Percentiles rank a stretch among this genome's conserved stretches.
These are phyloP conservation scores for Ceryle rudis DNA, from an alignment of 2,797 vertebrate species.

Conservation along the genomic window DNA sequence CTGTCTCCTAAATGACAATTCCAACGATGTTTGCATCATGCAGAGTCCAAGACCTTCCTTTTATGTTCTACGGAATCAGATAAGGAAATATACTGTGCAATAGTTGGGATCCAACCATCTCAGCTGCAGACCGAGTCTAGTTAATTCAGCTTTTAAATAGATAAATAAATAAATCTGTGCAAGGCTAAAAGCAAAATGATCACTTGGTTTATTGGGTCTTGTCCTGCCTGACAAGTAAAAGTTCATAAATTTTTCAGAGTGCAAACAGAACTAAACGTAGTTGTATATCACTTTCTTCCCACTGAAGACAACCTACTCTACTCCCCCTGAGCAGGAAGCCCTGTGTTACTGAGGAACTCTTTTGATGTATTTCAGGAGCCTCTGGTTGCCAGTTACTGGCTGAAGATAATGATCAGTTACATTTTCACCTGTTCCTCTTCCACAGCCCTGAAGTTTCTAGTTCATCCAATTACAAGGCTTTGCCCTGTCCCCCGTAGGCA, in stretches of 20 bases:
- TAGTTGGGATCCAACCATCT: neutral
- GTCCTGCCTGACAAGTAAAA: neutral
- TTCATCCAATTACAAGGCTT: conserved; percentile 65
- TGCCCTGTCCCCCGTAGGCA: conserved; percentile 42
- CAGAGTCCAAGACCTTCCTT: neutral
- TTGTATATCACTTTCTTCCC: neutral
- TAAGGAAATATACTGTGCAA: neutral
- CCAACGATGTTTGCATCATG: neutral
- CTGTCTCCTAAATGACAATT: neutral
- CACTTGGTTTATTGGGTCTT: neutral
- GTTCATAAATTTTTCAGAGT: neutral
- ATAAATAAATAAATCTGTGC: neutral
- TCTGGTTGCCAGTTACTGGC: conserved; percentile 69
- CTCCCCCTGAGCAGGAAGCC: neutral
- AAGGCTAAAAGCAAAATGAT: neutral
- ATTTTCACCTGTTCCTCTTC: conserved; percentile 73
- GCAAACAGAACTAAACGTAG: neutral
- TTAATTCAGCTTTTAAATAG: neutral
- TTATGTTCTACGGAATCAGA: neutral
- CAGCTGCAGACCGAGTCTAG: neutral
- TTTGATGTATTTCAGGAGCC: conserved; percentile 61
- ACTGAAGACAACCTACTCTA: neutral
- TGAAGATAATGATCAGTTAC: conserved; percentile 74
- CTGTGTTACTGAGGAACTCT: neutral
- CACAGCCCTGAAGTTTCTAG: conserved; percentile 62